Evolutionary conservation across 2,797 vertebrate species (phyloP).

Genomic region (Eptatretus atami): DNA sequence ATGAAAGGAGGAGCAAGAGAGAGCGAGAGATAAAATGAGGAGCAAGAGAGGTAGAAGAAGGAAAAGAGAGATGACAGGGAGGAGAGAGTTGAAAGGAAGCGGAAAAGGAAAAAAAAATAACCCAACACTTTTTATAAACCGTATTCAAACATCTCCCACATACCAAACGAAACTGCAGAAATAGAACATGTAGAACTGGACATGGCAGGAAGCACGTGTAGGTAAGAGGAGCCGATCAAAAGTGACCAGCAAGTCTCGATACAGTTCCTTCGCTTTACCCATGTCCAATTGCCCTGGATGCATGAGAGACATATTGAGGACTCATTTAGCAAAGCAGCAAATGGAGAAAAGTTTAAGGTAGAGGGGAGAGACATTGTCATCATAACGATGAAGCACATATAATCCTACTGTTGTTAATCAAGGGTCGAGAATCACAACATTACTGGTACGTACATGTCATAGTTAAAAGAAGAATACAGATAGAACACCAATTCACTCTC

Average conservation of each 20-base stretch:
- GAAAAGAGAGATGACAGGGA: too few relatives aligned
- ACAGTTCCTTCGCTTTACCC: constrained; percentile 39
- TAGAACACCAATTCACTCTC: background rate
- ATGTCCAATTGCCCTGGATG: constrained; percentile 26
- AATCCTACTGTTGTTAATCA: too few relatives aligned
- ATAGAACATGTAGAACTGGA: constrained; percentile 63
- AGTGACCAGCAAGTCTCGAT: constrained; percentile 34
- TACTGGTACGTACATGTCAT: too few relatives aligned
- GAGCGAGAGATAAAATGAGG: background rate
- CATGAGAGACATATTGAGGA: constrained; percentile 5
- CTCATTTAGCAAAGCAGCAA: background rate
- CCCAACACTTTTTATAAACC: background rate
- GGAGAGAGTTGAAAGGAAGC: too few relatives aligned
- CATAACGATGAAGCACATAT: background rate
- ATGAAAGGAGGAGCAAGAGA: background rate
- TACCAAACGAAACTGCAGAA: constrained; percentile 77
- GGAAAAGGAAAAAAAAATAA: too few relatives aligned
- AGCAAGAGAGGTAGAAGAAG: too few relatives aligned
- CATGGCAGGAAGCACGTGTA: constrained; percentile 53
- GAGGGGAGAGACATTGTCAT: background rate
- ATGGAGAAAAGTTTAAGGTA: background rate
- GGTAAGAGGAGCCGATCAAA: constrained; percentile 74
- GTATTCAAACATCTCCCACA: constrained; percentile 13
- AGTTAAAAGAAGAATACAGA: background rate
- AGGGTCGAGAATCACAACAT: too few relatives aligned